Conservation (phyloP, 2,113 vertebrate species). For the Tyrannus savana region DNA sequence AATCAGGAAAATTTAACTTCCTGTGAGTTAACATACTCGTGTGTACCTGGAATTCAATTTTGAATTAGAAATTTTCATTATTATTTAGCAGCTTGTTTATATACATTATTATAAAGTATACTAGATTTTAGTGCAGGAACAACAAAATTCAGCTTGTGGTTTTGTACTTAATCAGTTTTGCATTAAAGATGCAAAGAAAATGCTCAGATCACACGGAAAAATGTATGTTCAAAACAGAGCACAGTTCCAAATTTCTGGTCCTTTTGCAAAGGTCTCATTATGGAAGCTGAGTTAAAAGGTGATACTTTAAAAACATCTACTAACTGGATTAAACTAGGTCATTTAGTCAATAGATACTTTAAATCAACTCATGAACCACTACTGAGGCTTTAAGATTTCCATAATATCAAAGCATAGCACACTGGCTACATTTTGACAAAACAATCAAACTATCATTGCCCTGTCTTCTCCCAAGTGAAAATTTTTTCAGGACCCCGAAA, state of each 20-base stretch:
- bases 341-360: background rate
- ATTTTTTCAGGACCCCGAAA: background rate
- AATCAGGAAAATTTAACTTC: background rate
- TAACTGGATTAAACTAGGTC: background rate
- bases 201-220: background rate
- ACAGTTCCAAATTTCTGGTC: background rate
- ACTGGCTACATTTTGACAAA: background rate
- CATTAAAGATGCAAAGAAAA: background rate
- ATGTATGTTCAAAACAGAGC: background rate
- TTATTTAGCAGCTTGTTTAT: background rate
- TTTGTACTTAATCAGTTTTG: background rate
- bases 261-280: background rate
- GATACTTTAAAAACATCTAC: background rate
- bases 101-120: background rate
- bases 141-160: background rate
- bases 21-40: background rate
- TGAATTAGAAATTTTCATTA: background rate
- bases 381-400: background rate
- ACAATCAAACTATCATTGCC: fast-evolving
- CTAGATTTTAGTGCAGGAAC: background rate
- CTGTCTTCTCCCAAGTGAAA: background rate
- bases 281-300: background rate
- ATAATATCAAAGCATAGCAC: background rate
- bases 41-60: background rate
- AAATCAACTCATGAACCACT: background rate